Base-by-base conservation (phyloP, 2,797 vertebrate species). In the Rhinogobio ventralis region DNA sequence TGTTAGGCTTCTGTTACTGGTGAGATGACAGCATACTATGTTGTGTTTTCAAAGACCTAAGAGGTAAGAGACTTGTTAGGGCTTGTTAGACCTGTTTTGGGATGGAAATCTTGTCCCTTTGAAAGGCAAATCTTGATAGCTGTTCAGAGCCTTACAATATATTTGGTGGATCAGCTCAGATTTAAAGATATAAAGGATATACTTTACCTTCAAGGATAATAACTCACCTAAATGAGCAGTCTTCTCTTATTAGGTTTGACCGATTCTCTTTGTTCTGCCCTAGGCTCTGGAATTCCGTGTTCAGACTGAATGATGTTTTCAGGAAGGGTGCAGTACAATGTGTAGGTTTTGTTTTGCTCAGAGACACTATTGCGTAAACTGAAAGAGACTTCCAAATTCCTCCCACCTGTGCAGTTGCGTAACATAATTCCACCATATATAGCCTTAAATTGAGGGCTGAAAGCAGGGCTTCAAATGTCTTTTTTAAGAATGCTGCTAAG, bases 181-280 rank as follows among this genome's bases (percentile, higher is more conserved):
- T 33, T 5, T 78, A 7, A 8, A 28, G 7, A 71, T 25, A 42
- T 33, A 67, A 7, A 64, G 33, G 1, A 23, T 79, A 82, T 2
- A 66, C 55, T 82, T 74, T 13, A 74, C 81, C 81, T 64, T 36
- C 1, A 36, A 53, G 0, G 8, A 82, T 25, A 64, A 82, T 28
- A 23, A 62, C 36, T 77, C 25, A 46, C 36, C 68, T 30, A 72
- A 23, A 46, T 39, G 45, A 51, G 42, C 19, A 5, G 57, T 53
- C 7, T 14, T 33, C 11, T n/a, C 1, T 25, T n/a, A 15, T 1
- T 17, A 64, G 60, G 60, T 62, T 74, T 2, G 5, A 36, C 13
- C 10, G 23, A 7, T 49, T 46, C 39, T 15, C 15, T 17, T 14
- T 39, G 28, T 36, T 36, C 60, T 36, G 20, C 57, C 68, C 5